Base-by-base conservation (phyloP, 2,888 invertebrate species). In the Cryptocephalus moraei region DNA sequence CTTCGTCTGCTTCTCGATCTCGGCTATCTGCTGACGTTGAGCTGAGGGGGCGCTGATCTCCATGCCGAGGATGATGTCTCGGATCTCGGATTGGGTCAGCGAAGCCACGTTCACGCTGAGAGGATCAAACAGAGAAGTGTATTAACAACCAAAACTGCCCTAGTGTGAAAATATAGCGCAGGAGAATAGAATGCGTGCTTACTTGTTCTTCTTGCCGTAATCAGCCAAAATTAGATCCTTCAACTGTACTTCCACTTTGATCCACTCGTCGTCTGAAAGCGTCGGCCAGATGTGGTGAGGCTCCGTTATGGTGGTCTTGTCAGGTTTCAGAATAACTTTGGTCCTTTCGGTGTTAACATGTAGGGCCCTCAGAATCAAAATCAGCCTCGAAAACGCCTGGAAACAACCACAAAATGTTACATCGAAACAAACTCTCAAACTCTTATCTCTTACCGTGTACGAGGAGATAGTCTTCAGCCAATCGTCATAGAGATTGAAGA, bases 201-300 rank as follows among this genome's bases (percentile, higher is more conserved):
- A 86, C 85, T 96, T 99, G 76, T 99, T 99, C 77, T 99, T 99
- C 76, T 99, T 99, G 66, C 99, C 99, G 62, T 99, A 99, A 74
- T 99, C 99, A 41, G 97, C 97, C 46, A 99, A 74, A 62, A 99
- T 99, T 50, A 99, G 81, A 72, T 99, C 99, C 68, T 99, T 99
- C 14, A 99, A 78, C 64, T 95, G 93, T 32, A 97, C 92, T 72
- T 99, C 99, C 40, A 96, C 94, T 72, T 97, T 97, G 68, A 99
- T 95, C 99, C 99, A 99, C 73, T 99, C 97, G 62, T 99, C 97
- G 64, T 99, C 97, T 0, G 88, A 81, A 8, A 99, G 75, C 0
- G 95, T 91, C 0, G 99, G 99, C 99, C 99, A 99, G 71, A 99
- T 99, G 71, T 99, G 99, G 76, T 99, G 99, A 0, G 94, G 89